These are phyloP conservation scores for Sarcophaga caerulescens DNA, from an alignment of 2,888 invertebrate genomes.

Conservation along the genomic window DNA sequence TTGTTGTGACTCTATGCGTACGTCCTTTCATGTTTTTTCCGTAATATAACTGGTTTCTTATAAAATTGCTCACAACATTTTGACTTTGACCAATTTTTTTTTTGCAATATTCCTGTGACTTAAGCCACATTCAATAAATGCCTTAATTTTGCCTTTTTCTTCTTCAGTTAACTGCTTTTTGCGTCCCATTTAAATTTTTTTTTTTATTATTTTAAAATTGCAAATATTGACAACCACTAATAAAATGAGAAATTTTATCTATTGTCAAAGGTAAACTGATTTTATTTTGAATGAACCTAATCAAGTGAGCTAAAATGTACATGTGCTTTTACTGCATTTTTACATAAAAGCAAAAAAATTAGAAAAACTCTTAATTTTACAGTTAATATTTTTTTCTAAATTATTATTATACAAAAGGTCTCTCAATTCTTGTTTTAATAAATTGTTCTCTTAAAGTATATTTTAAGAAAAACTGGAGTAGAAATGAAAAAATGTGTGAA, in stretches of 20 bases:
- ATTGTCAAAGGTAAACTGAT: too few species aligned
- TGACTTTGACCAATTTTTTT: slow-evolving; percentile 36
- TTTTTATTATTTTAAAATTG: too few species aligned
- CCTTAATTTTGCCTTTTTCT: slow-evolving; percentile 6
- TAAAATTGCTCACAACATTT: slow-evolving; percentile 6
- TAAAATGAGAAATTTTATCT: too few species aligned
- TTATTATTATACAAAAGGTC: neutral
- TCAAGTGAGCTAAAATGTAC: neutral
- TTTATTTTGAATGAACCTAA: too few species aligned
- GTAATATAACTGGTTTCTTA: slow-evolving; percentile 14
- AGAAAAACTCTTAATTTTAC: neutral
- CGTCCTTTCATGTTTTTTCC: slow-evolving; percentile 19
- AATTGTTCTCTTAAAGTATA: neutral
- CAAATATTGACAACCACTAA: too few species aligned
- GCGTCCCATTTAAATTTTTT: too few species aligned
- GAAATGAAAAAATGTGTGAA: neutral
- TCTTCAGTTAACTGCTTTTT: neutral
- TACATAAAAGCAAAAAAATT: neutral
- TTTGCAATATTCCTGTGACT: slow-evolving; percentile 31
- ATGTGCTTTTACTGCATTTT: neutral
- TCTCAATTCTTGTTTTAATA: neutral
- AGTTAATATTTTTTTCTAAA: neutral
- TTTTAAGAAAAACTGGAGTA: neutral
- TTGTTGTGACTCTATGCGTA: neutral
- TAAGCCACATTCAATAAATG: slow-evolving; percentile 25